Base-by-base conservation (phyloP, 2,888 invertebrate genomes). In the Mythimna lalbum region DNA sequence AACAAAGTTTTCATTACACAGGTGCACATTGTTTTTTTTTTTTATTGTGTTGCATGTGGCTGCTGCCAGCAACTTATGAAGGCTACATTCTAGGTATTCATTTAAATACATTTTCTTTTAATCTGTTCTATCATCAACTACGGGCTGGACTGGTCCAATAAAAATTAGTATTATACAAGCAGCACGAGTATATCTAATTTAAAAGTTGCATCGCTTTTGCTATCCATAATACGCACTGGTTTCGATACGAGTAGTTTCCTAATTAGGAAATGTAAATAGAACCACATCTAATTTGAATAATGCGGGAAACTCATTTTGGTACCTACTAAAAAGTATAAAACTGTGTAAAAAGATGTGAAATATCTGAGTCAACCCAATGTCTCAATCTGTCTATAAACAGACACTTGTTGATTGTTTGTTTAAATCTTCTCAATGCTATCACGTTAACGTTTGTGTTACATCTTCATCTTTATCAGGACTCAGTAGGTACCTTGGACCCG, bases 331-430 rank as follows among this genome's bases (percentile, higher is more conserved):
- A n/a, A n/a, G n/a, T n/a, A n/a, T n/a, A n/a, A n/a, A n/a, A n/a
- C 27, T 27, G 27, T 27, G 17, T 4, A 9, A 17, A 57, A 39
- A 17, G 4, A 39, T 21, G 21, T 57, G 52, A 14, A 23, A 27
- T n/a, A 14, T 39, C 19, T 27, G n/a, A 57, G 57, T 7, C 17
- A n/a, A n/a, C 50, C 36, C 23, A 39, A 67, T 39, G 9, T 52
- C 50, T 50, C 50, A 31, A 67, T 36, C 10, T 39, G 27, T 53
- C 14, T 43, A 19, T 21, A 21, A 7, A 17, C 17, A 49, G 27
- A 50, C 43, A 67, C 31, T 39, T 73, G 73, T 73, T 43, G 60
- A 56, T 50, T 73, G 55, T 67, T 73, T 50, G 55, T 43, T 73
- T 50, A 43, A 56, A 39, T 49, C 23, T 49, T 49, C 33, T 27